Base-by-base conservation (phyloP, 2,888 invertebrate genomes). In the Phlogophora meticulosa region DNA sequence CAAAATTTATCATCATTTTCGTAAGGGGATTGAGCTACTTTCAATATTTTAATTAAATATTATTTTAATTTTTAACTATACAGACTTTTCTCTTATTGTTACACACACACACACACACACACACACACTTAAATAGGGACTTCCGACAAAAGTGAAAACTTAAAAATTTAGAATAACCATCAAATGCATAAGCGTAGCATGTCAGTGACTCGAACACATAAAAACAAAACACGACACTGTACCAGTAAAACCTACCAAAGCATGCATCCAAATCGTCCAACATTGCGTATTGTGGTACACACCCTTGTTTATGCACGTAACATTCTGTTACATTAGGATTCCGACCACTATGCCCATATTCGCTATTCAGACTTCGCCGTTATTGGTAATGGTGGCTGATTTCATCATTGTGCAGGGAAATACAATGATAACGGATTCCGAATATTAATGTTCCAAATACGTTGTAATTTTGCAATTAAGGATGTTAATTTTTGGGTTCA, bases 351-450 rank as follows among this genome's bases (percentile, higher is more conserved):
- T 45, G 59, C 20, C 62, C 28, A 28, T 28, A 28, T 28, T 28
- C 4, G 4, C 28, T 28, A 78, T 82, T 77, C 70, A 57, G 55
- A 42, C 13, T 43, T 36, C 42, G 52, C 61, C 15, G 46, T 72
- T 74, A 75, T 77, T 62, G 80, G 52, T 72, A 79, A 83, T 68
- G 71, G 59, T 46, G 69, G 69, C 73, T 82, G 84, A 83, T 83
- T 83, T 53, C 53, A 70, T 75, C 73, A 83, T 82, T 82, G 79
- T 79, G 42, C 59, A 62, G 63, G 63, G 68, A 68, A 75, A 76
- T 64, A 75, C 82, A 77, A 72, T 77, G 77, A 74, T 72, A 67
- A 64, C 65, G 59, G 60, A 72, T 71, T 72, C 51, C 64, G 57
- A 64, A 64, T 71, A 76, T 73, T 73, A 71, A 57, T 67, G 64